Evolutionary conservation across 2,888 invertebrate genomes (phyloP).

Genomic region (Caenorhabditis sinica): DNA sequence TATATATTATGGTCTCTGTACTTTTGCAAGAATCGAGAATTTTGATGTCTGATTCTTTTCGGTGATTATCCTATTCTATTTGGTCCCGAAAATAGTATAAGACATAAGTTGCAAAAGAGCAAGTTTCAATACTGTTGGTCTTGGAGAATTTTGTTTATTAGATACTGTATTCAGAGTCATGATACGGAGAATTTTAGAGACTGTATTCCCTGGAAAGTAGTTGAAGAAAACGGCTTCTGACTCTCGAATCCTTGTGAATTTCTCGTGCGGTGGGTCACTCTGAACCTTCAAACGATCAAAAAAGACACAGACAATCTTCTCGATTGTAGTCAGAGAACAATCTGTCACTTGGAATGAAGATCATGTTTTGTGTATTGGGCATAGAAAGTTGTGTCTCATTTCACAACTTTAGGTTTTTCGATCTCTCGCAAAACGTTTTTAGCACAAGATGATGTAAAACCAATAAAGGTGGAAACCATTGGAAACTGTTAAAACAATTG

Average conservation of each 20-base stretch:
- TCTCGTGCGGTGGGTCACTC: background rate
- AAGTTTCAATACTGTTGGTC: too few relatives aligned
- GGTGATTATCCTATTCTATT: background rate
- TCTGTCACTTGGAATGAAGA: conserved; percentile 26
- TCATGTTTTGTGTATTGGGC: conserved; percentile 30
- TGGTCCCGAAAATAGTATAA: too few relatives aligned
- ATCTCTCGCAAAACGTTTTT: background rate
- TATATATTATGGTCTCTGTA: background rate
- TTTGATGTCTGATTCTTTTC: background rate
- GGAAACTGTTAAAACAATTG: too few relatives aligned
- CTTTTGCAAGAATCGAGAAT: background rate
- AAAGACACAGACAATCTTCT: background rate
- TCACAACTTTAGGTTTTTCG: conserved; percentile 23
- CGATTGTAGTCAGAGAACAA: conserved; percentile 21
- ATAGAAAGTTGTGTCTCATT: conserved; percentile 18
- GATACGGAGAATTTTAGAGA: too few relatives aligned
- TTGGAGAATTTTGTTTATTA: too few relatives aligned
- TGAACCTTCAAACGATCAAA: conserved; percentile 1
- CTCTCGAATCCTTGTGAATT: background rate
- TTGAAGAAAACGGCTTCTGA: too few relatives aligned
- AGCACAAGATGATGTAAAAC: background rate
- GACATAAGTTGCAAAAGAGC: too few relatives aligned
- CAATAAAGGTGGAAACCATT: too few relatives aligned
- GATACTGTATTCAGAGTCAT: too few relatives aligned
- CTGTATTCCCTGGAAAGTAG: too few relatives aligned